Conservation (phyloP, 2,888 invertebrate genomes). For the Zaprionus obscuricornis region DNA sequence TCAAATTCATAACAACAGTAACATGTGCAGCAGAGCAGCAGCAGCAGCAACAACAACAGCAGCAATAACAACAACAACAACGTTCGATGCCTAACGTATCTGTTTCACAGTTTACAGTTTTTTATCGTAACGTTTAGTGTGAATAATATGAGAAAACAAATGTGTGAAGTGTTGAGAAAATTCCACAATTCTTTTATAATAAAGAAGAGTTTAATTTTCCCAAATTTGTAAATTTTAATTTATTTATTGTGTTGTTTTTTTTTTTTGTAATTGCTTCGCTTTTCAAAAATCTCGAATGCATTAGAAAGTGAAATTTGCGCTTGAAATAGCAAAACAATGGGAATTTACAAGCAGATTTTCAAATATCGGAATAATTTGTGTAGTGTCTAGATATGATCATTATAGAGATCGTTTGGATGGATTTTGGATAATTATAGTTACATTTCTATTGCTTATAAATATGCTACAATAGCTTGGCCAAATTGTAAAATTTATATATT, state of each 20-base stretch:
- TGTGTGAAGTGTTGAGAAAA: constrained; percentile 68
- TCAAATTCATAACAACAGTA: constrained; percentile 24
- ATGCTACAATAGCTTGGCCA: too few relatives aligned
- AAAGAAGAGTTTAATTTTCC: constrained; percentile 73
- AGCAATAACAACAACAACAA: constrained; percentile 28
- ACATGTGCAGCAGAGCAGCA: constrained; percentile 19
- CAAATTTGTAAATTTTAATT: constrained; percentile 38
- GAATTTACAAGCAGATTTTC: too few relatives aligned
- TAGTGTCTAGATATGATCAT: too few relatives aligned
- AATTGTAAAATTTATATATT: too few relatives aligned
- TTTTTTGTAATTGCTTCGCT: too few relatives aligned
- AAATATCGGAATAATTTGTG: too few relatives aligned
- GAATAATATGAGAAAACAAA: constrained; percentile 54
- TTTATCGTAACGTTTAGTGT: constrained; percentile 69
- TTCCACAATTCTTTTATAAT: constrained; percentile 67
- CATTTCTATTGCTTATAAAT: too few relatives aligned
- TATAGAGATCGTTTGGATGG: too few relatives aligned
- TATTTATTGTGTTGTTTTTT: constrained; percentile 18
- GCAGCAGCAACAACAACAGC: constrained; percentile 3
- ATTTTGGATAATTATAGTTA: too few relatives aligned
- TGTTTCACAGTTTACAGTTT: constrained; percentile 66
- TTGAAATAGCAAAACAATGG: too few relatives aligned
- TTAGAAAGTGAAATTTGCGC: too few relatives aligned
- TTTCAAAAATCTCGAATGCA: too few relatives aligned
- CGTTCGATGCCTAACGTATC: constrained; percentile 30